Percentiles rank a stretch among this genome's conserved stretches.
Evolutionary conservation across 2,113 vertebrate species (phyloP).

Genomic region (Actenoides lindsayi): DNA sequence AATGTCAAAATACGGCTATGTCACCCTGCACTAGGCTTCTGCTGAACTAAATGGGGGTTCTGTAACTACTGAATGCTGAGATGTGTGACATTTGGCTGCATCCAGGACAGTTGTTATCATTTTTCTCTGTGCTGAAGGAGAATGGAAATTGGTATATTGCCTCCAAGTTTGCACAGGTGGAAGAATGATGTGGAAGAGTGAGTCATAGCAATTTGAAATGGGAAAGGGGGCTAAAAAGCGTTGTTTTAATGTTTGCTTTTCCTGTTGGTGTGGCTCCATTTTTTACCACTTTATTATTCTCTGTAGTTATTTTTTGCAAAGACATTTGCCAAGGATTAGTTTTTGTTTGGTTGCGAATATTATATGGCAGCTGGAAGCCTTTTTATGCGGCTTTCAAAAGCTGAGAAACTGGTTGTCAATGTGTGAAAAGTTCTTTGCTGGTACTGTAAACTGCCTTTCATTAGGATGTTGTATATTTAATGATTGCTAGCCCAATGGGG

Average conservation of each 20-base stretch:
- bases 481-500: constrained; percentile 64
- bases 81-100: neutral
- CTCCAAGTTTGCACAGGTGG: constrained; percentile 41
- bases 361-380: constrained; percentile 56
- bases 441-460: constrained; percentile 53
- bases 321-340: constrained; percentile 53
- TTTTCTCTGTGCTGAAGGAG: neutral
- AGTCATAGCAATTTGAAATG: neutral
- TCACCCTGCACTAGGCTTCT: neutral
- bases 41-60: neutral
- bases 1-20: neutral
- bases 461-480: constrained; percentile 67
- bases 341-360: constrained; percentile 60
- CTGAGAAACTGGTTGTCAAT: constrained; percentile 61
- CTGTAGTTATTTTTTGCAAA: constrained; percentile 42
- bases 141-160: neutral
- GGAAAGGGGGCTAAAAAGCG: neutral
- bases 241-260: constrained; percentile 21
- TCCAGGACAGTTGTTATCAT: neutral
- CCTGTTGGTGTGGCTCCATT: neutral
- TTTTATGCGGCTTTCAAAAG: constrained; percentile 32
- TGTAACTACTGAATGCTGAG: neutral
- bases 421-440: constrained; percentile 58
- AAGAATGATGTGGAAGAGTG: neutral
- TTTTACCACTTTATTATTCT: constrained; percentile 45